Conservation (phyloP, 2,797 vertebrate genomes). For the Antrozous pallidus region DNA sequence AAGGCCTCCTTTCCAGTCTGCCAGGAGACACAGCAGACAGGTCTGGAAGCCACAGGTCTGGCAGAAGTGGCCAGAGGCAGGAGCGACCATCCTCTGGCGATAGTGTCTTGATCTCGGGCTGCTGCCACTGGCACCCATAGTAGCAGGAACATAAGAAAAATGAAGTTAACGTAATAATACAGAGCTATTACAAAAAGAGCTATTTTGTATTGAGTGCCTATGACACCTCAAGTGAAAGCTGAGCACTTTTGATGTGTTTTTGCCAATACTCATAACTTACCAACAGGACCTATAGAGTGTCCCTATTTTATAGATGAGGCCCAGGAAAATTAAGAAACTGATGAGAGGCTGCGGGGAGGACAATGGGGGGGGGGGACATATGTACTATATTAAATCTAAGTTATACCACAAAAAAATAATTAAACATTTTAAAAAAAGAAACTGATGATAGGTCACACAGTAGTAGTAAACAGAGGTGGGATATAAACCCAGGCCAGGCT, state of each 20-base stretch:
- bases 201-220: neutral
- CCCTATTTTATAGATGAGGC: neutral
- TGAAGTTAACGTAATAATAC: neutral
- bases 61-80: neutral
- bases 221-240: neutral
- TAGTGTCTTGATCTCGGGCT: neutral
- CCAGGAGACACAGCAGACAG: neutral
- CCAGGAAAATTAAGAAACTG: neutral
- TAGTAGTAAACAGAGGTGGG: neutral
- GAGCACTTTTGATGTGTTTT: neutral
- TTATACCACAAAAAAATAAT: too few relatives aligned
- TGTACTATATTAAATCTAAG: too few relatives aligned
- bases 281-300: neutral
- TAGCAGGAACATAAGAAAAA: neutral
- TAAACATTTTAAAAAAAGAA: too few relatives aligned
- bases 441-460: neutral
- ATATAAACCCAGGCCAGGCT: neutral
- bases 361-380: too few relatives aligned
- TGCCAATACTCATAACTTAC: neutral
- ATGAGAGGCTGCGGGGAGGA: too few relatives aligned
- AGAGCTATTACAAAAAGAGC: neutral
- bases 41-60: neutral
- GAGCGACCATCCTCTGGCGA: neutral
- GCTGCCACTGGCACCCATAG: neutral
- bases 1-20: neutral